phyloP scores from a whole-genome alignment of 2,797 vertebrate genomes.

The Gymnopithys bicolor region DNA sequence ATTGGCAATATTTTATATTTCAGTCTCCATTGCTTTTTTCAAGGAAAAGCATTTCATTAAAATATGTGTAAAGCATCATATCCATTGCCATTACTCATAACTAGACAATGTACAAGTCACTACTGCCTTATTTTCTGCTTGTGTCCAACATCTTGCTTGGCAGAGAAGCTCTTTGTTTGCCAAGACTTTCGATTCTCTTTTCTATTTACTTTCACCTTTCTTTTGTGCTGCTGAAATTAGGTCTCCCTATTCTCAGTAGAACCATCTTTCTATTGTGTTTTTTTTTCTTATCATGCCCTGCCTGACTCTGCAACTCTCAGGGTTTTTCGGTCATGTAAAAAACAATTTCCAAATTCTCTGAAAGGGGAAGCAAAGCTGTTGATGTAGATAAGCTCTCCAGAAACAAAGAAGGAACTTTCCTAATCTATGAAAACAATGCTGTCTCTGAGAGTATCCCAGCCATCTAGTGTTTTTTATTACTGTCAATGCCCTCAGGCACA shows the following conservation, averaged over 20 bases:
- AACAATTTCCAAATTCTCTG: slow-evolving; percentile 6
- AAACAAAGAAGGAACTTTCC: slow-evolving; percentile 17
- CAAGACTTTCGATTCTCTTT: background rate
- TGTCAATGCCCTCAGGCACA: background rate
- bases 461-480: background rate
- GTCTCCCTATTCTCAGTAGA: background rate
- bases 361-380: slow-evolving; percentile 7
- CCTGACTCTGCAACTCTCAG: background rate
- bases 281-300: background rate
- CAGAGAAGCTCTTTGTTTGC: background rate
- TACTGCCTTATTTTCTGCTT: slow-evolving; percentile 2
- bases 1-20: background rate
- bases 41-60: background rate
- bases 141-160: background rate
- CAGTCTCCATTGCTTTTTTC: background rate
- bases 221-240: slow-evolving; percentile 9
- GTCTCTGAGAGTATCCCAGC: background rate
- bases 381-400: slow-evolving; percentile 35
- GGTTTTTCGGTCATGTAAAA: background rate
- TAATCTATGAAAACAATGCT: slow-evolving; percentile 21
- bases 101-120: background rate
- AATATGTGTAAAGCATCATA: background rate
- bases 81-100: background rate
- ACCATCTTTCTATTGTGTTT: background rate
- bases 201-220: slow-evolving; percentile 11